These are phyloP conservation scores for Batillaria attramentaria DNA, from an alignment of 1,140 invertebrate genomes.

Conservation along the genomic window DNA sequence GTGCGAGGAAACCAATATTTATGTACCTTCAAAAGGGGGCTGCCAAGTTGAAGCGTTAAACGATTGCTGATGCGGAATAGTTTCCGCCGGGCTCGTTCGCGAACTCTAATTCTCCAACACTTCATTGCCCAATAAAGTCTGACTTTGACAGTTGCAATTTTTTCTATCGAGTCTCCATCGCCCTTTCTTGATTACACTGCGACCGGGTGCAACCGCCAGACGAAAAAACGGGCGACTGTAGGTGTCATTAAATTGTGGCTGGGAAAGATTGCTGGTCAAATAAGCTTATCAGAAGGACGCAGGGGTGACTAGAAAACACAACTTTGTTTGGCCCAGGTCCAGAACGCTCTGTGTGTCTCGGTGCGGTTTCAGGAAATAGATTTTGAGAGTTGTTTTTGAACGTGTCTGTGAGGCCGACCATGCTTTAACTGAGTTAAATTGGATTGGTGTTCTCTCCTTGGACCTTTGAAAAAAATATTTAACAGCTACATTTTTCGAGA, in stretches of 20 bases:
- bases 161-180: slow-evolving; percentile 21
- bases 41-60: background rate
- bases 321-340: background rate
- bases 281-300: too few species aligned
- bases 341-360: background rate
- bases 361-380: too few species aligned
- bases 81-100: slow-evolving; percentile 1
- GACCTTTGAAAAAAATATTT: too few species aligned
- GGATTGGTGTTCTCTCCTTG: too few species aligned
- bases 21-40: slow-evolving; percentile 5
- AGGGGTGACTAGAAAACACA: too few species aligned
- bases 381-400: too few species aligned
- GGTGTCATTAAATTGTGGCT: background rate
- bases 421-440: too few species aligned
- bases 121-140: slow-evolving; percentile 15
- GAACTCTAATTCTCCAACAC: slow-evolving; percentile 25
- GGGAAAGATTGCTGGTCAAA: slow-evolving; percentile 9
- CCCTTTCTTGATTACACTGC: background rate
- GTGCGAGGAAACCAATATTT: slow-evolving; percentile 26
- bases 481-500: too few species aligned
- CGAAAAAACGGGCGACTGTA: too few species aligned
- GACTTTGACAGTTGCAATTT: slow-evolving; percentile 29
- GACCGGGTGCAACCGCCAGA: too few species aligned
- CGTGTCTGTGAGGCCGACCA: too few species aligned
- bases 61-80: slow-evolving; percentile 25